phyloP scores from a whole-genome alignment of 2,797 vertebrate species.

The Semotilus atromaculatus region DNA sequence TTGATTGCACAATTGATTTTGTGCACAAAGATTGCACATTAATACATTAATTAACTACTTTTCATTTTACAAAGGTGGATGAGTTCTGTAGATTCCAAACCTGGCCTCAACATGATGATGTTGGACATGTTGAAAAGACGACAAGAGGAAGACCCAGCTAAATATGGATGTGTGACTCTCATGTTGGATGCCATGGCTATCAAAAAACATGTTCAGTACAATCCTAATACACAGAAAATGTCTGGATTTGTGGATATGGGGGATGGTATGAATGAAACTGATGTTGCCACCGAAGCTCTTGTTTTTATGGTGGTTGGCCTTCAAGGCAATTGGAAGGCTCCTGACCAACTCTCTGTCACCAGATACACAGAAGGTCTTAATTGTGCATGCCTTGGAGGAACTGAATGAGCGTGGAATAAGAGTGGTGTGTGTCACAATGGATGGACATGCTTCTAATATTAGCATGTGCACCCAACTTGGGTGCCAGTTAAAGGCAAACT shows the following conservation, averaged over 20 bases:
- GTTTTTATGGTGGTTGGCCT: conserved; percentile 5
- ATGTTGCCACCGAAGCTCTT: not conserved
- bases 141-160: no score
- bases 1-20: no score
- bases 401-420: conserved; percentile 14
- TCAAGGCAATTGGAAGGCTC: not conserved
- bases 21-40: no score
- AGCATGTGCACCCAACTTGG: conserved; percentile 44
- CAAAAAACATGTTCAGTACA: no score
- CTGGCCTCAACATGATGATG: no score
- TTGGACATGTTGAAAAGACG: no score
- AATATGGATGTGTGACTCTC: no score
- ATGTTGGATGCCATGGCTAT: no score
- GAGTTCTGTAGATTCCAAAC: no score
- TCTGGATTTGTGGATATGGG: not conserved
- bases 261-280: not conserved
- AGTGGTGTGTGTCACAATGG: conserved; percentile 40
- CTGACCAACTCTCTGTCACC: not conserved
- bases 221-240: no score
- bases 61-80: no score
- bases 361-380: not conserved
- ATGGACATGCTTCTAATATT: conserved; percentile 38
- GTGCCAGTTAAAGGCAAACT: conserved; percentile 38
- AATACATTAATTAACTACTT: no score
- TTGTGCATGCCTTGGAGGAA: conserved; percentile 24